These are phyloP conservation scores for Onthophagus sagittarius DNA, from an alignment of 2,888 invertebrate species.

Conservation along the genomic window DNA sequence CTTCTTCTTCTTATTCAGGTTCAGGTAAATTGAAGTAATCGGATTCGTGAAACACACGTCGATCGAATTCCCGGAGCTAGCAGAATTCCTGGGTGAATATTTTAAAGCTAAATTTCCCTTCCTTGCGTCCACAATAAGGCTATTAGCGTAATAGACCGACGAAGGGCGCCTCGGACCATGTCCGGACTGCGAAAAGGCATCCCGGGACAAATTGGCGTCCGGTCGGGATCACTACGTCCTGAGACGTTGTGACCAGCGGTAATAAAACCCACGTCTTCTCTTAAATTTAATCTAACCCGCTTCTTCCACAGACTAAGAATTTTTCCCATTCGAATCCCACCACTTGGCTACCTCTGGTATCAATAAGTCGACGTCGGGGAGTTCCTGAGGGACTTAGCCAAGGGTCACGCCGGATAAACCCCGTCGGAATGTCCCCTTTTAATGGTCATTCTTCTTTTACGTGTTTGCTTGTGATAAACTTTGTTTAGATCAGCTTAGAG, in stretches of 20 bases:
- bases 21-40: slow-evolving; percentile 20
- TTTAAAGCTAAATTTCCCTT: slow-evolving; percentile 46
- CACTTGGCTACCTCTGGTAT: slow-evolving; percentile 31
- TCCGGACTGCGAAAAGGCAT: slow-evolving; percentile 39
- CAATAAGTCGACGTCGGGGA: slow-evolving; percentile 33
- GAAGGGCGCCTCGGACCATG: slow-evolving; percentile 43
- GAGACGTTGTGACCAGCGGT: slow-evolving; percentile 37
- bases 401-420: slow-evolving; percentile 39
- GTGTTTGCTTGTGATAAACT: slow-evolving; percentile 29
- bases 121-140: slow-evolving; percentile 41
- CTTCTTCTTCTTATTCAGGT: not conserved
- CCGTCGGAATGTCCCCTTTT: slow-evolving; percentile 34
- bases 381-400: slow-evolving; percentile 42
- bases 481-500: no score
- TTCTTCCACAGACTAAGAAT: not conserved
- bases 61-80: slow-evolving; percentile 17
- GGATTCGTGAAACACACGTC: slow-evolving; percentile 23
- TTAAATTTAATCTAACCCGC: slow-evolving; percentile 19
- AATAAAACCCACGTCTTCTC: slow-evolving; percentile 23
- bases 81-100: slow-evolving; percentile 32
- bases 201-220: slow-evolving; percentile 49
- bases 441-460: slow-evolving; percentile 37
- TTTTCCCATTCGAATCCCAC: slow-evolving; percentile 7
- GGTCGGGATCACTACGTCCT: slow-evolving; percentile 29
- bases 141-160: slow-evolving; percentile 50